Evolutionary conservation across 2,888 invertebrate genomes (phyloP), one percentile per base, ranked within the genome.

Genomic region (Sinodicranocentrus sp.): DNA sequence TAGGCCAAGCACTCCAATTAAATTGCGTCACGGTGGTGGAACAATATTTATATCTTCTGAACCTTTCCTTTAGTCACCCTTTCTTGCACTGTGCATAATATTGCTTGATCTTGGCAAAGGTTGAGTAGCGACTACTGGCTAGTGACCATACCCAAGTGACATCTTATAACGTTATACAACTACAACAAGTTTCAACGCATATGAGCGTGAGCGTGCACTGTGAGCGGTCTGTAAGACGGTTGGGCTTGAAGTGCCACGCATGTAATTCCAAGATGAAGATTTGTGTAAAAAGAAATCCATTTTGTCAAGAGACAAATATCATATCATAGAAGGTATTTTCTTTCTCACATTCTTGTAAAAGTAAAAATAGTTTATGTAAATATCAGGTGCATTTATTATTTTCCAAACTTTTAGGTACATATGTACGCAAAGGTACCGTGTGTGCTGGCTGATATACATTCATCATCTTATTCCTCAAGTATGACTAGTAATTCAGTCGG

Each of bases 21-120:
- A 82, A 82, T 73, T 82, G 61, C 73, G 82, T 82, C 82, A 82
- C 82, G 82, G 82, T 57, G 82, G 82, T 80, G 71, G 72, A 21
- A 70, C 52, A 28, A n/a, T 15, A 13, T 76, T 26, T 76, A 39
- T 76, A 43, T 77, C 44, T 70, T 33, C 15, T 28, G 52, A 17
- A 23, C 59, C 21, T 15, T 61, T 28, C n/a, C 25, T 28, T 28
- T 61, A 48, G 21, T 59, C 23, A 6, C 15, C 28, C 28, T 61
- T 70, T 70, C n/a, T 52, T 44, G 48, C 65, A 13, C 54, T 25
- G 19, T 70, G 48, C 61, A 61, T 6, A 17, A 26, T 63, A 65
- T 72, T 68, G 65, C 59, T 67, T 68, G 75, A 73, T 73, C 82
- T 57, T 82, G 73, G 61, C 82, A 73, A 68, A 82, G 82, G 82